A percentile compares a stretch with the other conserved stretches of the same genome.
These are phyloP conservation scores for Bettongia penicillata DNA, from an alignment of 2,113 vertebrate species.

Conservation along the genomic window DNA sequence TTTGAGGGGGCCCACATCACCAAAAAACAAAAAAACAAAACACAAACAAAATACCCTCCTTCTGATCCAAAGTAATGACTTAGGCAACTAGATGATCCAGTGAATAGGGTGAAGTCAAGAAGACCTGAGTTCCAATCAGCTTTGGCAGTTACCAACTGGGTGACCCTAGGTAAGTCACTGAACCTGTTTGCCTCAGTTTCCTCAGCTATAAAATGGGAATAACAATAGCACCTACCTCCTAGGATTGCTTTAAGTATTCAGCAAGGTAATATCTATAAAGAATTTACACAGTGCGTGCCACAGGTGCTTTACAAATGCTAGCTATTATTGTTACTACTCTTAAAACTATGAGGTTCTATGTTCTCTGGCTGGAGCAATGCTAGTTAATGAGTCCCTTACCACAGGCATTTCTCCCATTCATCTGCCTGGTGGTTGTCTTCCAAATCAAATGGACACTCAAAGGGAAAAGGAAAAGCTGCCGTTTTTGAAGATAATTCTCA, in stretches of 20 bases:
- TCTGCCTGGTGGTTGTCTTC: background rate
- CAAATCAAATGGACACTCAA: background rate
- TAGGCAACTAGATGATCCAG: background rate
- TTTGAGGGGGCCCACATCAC: background rate
- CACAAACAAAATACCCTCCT: background rate
- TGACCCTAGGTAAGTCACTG: background rate
- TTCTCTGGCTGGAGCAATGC: too few relatives aligned
- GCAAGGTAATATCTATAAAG: background rate
- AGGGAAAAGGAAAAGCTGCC: background rate
- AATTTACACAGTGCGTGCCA: background rate
- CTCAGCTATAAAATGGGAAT: background rate
- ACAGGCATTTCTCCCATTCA: background rate
- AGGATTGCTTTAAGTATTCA: background rate
- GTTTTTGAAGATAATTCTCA: background rate
- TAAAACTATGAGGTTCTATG: background rate
- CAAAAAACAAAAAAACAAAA: too few relatives aligned
- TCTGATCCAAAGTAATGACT: background rate
- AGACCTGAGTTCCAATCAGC: background rate
- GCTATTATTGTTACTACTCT: background rate
- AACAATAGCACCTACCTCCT: background rate
- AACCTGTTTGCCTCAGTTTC: background rate
- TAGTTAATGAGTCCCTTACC: background rate
- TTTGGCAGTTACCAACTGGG: background rate
- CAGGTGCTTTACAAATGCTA: background rate
- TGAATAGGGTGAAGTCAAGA: background rate